Evolutionary conservation across 2,113 vertebrate genomes (phyloP).

Genomic region (Jacana jacana): DNA sequence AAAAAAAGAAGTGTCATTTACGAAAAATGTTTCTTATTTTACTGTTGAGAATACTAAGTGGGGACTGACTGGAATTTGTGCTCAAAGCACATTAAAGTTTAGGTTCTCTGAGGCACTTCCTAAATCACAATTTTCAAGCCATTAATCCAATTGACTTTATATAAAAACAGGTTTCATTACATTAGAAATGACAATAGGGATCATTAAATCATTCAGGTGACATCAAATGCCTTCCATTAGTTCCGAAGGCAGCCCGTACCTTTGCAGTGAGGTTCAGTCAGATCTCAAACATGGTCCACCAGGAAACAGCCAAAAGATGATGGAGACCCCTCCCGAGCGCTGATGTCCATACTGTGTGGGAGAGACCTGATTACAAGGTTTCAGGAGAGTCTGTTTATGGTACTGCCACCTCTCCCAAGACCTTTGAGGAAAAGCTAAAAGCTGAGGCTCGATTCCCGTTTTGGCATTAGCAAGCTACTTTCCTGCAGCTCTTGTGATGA

Average conservation of each 20-base stretch:
- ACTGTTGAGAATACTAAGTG: neutral
- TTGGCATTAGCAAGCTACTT: neutral
- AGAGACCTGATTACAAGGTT: rapidly evolving
- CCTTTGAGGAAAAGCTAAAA: neutral
- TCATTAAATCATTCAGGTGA: neutral
- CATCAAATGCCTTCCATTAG: neutral
- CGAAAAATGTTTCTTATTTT: neutral
- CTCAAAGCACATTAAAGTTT: neutral
- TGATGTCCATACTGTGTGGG: neutral
- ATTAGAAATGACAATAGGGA: rapidly evolving
- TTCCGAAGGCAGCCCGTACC: neutral
- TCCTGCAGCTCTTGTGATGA: neutral
- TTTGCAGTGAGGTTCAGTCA: neutral
- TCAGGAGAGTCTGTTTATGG: neutral
- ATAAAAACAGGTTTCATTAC: neutral
- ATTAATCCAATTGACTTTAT: neutral
- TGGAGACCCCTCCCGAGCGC: neutral
- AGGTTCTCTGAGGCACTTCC: neutral
- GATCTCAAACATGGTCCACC: neutral
- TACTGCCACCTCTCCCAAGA: neutral
- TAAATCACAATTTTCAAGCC: neutral
- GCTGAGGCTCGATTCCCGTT: neutral
- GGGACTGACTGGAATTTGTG: neutral
- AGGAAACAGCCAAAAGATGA: neutral
- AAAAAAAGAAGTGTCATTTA: neutral